These are phyloP conservation scores for Miltochrista miniata DNA, from an alignment of 2,888 invertebrate genomes.

Conservation along the genomic window DNA sequence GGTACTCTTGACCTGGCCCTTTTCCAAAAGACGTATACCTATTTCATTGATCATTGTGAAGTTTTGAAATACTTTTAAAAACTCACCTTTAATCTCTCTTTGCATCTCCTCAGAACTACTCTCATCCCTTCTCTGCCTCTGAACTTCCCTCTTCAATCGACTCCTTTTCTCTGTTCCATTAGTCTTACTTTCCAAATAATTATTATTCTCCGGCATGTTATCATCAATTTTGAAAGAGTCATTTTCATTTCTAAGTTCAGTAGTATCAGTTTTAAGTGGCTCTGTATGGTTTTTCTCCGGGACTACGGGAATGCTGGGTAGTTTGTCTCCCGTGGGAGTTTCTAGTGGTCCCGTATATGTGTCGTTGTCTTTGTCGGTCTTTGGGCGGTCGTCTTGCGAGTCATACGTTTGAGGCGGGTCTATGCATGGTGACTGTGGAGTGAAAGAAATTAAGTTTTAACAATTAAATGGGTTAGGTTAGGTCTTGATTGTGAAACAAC, in stretches of 20 bases:
- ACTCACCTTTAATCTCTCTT: constrained; percentile 5
- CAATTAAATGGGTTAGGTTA: too few relatives aligned
- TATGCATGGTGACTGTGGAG: constrained; percentile 66
- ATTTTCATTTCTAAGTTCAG: constrained; percentile 39
- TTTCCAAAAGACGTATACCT: too few relatives aligned
- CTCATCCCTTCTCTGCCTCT: constrained; percentile 53
- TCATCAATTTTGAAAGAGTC: constrained; percentile 63
- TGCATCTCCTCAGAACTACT: constrained; percentile 61
- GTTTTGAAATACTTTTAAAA: too few relatives aligned
- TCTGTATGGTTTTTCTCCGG: constrained; percentile 63
- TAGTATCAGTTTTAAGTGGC: constrained; percentile 40
- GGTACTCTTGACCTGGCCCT: too few relatives aligned
- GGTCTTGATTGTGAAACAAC: too few relatives aligned
- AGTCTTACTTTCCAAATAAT: constrained; percentile 59
- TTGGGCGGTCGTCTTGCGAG: constrained; percentile 65
- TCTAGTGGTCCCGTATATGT: constrained; percentile 58
- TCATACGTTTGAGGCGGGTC: constrained; percentile 71
- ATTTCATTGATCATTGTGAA: too few relatives aligned
- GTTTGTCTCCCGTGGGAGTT: constrained; percentile 52
- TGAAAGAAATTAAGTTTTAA: too few relatives aligned
- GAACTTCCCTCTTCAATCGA: constrained; percentile 37
- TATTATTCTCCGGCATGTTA: constrained; percentile 64
- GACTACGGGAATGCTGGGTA: constrained; percentile 54
- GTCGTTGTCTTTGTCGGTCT: constrained; percentile 71
- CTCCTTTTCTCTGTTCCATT: constrained; percentile 52